phyloP scores from a whole-genome alignment of 2,113 vertebrate genomes.

The Phoenicopterus ruber region DNA sequence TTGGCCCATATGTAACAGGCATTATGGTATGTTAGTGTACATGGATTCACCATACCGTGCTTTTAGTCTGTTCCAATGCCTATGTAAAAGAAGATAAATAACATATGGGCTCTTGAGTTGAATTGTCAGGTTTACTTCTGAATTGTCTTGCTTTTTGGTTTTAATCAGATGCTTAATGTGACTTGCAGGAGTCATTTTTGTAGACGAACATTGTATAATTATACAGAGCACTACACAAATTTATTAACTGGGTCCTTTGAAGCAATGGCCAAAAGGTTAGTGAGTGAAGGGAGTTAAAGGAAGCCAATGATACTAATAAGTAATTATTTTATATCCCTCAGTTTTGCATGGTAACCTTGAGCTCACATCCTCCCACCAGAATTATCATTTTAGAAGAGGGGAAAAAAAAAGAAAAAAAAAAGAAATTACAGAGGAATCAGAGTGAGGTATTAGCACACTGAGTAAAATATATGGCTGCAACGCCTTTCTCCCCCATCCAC shows the following conservation, averaged over 20 bases:
- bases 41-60: neutral
- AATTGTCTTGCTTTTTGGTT: neutral
- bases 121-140: neutral
- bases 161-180: constrained; percentile 13
- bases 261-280: constrained; percentile 43
- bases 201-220: neutral
- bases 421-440: constrained; percentile 64
- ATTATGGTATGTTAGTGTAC: neutral
- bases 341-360: constrained; percentile 92
- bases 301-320: constrained; percentile 86
- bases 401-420: neutral
- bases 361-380: constrained; percentile 81
- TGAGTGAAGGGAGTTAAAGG: constrained; percentile 64
- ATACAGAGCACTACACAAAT: neutral
- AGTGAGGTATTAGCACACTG: constrained; percentile 85
- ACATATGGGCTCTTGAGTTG: neutral
- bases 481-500: constrained; percentile 90
- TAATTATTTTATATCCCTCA: constrained; percentile 87
- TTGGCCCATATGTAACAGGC: neutral
- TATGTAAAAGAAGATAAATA: neutral
- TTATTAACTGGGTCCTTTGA: neutral
- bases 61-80: neutral
- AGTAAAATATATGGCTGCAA: constrained; percentile 94
- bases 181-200: neutral
- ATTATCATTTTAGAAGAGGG: constrained; percentile 79